Evolutionary conservation across 2,113 vertebrate genomes (phyloP), one percentile per base, ranked within the genome.

Genomic region (Strigops habroptila): DNA sequence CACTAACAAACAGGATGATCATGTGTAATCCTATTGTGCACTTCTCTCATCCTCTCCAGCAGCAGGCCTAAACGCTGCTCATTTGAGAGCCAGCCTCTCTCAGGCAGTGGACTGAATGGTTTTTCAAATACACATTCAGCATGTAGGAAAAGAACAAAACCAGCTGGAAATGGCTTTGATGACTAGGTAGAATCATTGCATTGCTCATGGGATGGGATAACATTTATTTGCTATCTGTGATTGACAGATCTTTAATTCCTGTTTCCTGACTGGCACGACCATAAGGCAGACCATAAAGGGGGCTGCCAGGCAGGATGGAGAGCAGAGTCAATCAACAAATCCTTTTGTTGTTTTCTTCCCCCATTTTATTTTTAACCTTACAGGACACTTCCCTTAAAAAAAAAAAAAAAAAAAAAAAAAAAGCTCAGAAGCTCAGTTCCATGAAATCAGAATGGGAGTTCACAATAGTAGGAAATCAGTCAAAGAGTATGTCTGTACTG

Each of bases 221-320:
- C 2, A 0, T 65, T 74, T 86, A 57, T 70, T 84, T 92, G 48
- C 52, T 77, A 18, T 24, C 68, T 78, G 25, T 92, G 93, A 96
- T 25, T 92, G 96, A 96, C 88, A 93, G 65, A 86, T 84, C 30
- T 94, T 96, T 79, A 95, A 96, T 60, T 92, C 69, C 69, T 92
- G 49, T 94, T 97, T 96, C 96, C 96, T 96, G 69, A 89, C 83
- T 73, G 74, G 76, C 65, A 82, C 44, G 49, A 82, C 67, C 65
- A 79, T 62, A 62, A 91, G 25, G n/a, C 33, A 81, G 51, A 53
- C 24, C 3, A 4, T 49, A 84, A 86, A 78, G 9, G 10, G 27
- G 21, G 11, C 27, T 88, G 62, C 73, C 95, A 94, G 74, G 88
- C 96, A 96, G 93, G 95, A 97, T 96, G 90, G 57, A 93, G 86